A percentile compares a stretch with the other conserved stretches of the same genome.
Evolutionary conservation across 2,113 vertebrate species (phyloP).

Genomic region (Oncorhynchus gorbuscha): DNA sequence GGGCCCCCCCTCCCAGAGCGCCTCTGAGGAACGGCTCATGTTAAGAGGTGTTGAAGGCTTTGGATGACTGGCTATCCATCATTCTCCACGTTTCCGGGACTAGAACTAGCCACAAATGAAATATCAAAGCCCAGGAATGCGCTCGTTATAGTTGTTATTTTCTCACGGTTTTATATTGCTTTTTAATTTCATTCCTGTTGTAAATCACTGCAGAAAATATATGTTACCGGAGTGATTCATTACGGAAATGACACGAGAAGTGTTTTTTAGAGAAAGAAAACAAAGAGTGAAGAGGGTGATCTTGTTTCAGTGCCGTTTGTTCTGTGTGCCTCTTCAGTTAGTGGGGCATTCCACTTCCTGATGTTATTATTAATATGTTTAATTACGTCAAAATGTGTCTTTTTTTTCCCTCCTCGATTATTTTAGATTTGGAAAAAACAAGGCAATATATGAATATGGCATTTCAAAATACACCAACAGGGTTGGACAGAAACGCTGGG

Average conservation of each 20-base stretch:
- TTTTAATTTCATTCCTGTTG: slow-evolving; percentile 31
- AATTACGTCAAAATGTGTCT: too few species aligned
- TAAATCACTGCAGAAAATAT: neutral
- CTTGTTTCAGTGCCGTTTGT: neutral
- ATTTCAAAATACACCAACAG: too few species aligned
- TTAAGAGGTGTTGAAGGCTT: slow-evolving; percentile 54
- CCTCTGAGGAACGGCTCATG: neutral
- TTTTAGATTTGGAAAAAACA: neutral
- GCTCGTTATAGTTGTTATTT: neutral
- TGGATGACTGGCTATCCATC: slow-evolving; percentile 50
- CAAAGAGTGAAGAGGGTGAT: neutral
- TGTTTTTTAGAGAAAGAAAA: neutral
- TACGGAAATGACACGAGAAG: neutral
- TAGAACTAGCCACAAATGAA: slow-evolving; percentile 32
- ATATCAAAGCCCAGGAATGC: slow-evolving; percentile 38
- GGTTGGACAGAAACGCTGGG: too few species aligned
- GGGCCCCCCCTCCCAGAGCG: neutral
- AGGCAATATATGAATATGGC: too few species aligned
- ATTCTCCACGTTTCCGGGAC: slow-evolving; percentile 30
- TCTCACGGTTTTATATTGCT: slow-evolving; percentile 41
- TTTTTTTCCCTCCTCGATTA: neutral
- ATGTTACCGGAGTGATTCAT: neutral
- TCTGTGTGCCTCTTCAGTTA: too few species aligned
- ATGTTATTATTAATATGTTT: too few species aligned
- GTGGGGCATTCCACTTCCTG: too few species aligned